Conservation (phyloP, 35 echinoderm and acorn worm species). For the Hemicentrotus pulcherrimus region DNA sequence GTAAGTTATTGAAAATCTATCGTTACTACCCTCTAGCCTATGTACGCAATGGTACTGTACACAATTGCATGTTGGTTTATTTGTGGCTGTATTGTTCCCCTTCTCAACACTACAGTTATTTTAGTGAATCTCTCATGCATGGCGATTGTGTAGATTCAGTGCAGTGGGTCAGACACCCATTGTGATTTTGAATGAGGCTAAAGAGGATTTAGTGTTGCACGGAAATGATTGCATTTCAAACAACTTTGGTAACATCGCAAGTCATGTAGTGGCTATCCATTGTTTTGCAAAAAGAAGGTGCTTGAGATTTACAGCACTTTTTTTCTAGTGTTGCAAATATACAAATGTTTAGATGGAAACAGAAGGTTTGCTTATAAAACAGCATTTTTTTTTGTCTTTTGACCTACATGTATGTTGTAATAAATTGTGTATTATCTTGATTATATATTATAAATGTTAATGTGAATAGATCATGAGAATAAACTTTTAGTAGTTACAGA, state of each 20-base stretch:
- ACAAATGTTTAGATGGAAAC: background rate
- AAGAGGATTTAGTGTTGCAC: background rate
- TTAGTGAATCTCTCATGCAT: conserved; percentile 1
- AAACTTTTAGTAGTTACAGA: too few species aligned
- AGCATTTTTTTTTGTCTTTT: too few species aligned
- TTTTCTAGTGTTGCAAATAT: background rate
- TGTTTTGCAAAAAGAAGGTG: background rate
- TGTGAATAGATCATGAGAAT: too few species aligned
- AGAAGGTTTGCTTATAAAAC: background rate
- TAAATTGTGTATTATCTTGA: too few species aligned
- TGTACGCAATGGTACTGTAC: background rate
- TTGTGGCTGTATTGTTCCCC: background rate
- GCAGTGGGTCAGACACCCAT: background rate
- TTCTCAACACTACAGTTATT: background rate
- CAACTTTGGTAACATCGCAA: background rate
- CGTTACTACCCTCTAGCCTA: background rate
- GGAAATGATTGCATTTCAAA: conserved; percentile 2
- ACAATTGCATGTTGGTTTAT: background rate
- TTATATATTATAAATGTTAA: too few species aligned
- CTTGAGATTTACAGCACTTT: background rate
- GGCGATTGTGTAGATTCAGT: background rate
- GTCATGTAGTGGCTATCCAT: background rate
- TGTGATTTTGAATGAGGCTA: background rate
- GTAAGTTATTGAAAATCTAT: background rate
- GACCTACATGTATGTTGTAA: too few species aligned